Evolutionary conservation across 2,888 invertebrate species (phyloP).

Genomic region (Lithophane ornitopus): DNA sequence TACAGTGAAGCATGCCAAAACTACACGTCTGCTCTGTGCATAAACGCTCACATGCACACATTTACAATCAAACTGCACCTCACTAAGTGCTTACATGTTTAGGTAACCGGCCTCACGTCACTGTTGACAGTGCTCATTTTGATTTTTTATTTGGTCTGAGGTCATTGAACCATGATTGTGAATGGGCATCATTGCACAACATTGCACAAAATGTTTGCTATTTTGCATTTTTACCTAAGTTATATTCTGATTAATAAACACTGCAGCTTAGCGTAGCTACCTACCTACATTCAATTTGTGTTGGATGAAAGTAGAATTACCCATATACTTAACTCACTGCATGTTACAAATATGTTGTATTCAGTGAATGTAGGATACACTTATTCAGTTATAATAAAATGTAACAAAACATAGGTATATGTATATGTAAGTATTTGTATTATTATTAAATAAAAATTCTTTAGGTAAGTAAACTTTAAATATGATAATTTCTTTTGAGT

Average conservation of each 20-base stretch:
- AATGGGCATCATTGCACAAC: background rate
- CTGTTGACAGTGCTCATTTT: too few species aligned
- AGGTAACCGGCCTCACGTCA: too few species aligned
- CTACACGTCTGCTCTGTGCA: too few species aligned
- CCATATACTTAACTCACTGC: background rate
- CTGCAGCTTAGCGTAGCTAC: background rate
- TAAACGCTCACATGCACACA: too few species aligned
- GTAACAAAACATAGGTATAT: background rate
- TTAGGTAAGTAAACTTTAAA: background rate
- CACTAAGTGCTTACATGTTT: too few species aligned
- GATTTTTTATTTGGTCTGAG: too few species aligned
- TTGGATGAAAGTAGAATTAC: background rate
- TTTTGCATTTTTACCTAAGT: background rate
- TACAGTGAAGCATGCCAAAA: too few species aligned
- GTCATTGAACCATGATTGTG: background rate
- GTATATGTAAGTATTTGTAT: background rate
- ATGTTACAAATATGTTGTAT: background rate
- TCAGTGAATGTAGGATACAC: constrained; percentile 4
- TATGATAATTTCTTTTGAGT: background rate
- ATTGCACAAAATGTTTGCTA: background rate
- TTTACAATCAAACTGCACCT: too few species aligned
- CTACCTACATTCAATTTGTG: background rate
- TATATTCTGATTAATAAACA: background rate
- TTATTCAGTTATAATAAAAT: background rate
- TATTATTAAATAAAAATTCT: constrained; percentile 11